Evolutionary conservation across 2,113 vertebrate species (phyloP).

Genomic region (Sardina pilchardus): DNA sequence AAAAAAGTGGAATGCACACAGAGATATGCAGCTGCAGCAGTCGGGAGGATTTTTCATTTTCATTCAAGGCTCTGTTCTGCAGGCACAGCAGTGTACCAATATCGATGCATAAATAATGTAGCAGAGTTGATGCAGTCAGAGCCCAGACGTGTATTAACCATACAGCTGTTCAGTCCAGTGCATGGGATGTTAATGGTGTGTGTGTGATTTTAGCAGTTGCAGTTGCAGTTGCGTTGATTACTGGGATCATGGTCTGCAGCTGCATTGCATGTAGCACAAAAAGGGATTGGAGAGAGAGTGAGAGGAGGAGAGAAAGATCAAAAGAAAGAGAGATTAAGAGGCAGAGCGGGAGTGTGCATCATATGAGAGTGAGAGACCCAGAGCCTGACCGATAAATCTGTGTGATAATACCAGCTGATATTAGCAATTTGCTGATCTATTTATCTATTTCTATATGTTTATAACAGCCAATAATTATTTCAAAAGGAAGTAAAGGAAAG

Average conservation of each 20-base stretch:
- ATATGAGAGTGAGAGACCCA: too few species aligned
- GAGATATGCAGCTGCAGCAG: conserved; percentile 2
- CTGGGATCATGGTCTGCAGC: not conserved
- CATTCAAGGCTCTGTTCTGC: conserved; percentile 25
- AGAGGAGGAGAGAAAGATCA: not conserved
- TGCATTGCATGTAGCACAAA: not conserved
- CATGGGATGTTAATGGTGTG: conserved; percentile 14
- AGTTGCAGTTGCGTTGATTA: not conserved
- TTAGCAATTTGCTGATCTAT: too few species aligned
- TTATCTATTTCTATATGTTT: too few species aligned
- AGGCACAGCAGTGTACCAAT: conserved; percentile 23
- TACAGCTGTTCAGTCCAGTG: not conserved
- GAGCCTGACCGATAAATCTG: too few species aligned
- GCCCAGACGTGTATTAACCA: conserved; percentile 23
- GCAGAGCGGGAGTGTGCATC: not conserved
- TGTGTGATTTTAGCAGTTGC: not conserved
- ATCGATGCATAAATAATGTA: conserved; percentile 50
- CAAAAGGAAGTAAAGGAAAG: too few species aligned
- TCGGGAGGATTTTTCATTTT: not conserved
- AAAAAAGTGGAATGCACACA: not conserved
- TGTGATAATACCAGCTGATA: too few species aligned
- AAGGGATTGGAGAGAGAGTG: not conserved
- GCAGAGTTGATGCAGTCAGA: conserved; percentile 27
- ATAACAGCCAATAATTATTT: too few species aligned
- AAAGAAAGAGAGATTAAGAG: not conserved